phyloP scores from a whole-genome alignment of 2,113 vertebrate genomes.

The human (Homo sapiens) region GRCh38 chr16:55117001-55117500 shows the following conservation, averaged over 20 bases:
- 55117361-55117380: too few species aligned
- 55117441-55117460: not conserved
- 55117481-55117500: rapidly evolving
- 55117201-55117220: not conserved
- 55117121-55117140: rapidly evolving
- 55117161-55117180: not conserved
- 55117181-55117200: not conserved
- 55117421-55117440: not conserved
- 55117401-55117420: rapidly evolving
- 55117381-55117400: rapidly evolving
- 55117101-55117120: rapidly evolving
- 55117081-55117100: not conserved
- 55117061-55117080: not conserved
- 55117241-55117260: not conserved
- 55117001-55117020: conserved; percentile 70
- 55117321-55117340: not conserved
- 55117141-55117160: not conserved
- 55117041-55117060: conserved; percentile 30
- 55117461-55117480: not conserved
- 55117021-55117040: conserved; percentile 52
- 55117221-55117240: not conserved
- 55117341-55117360: not conserved
- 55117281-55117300: not conserved
- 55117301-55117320: not conserved
- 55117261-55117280: not conserved